A percentile compares a stretch with the other conserved stretches of the same genome.
These are phyloP conservation scores for Charanyca ferruginea DNA, from an alignment of 2,888 invertebrate genomes.

Conservation along the genomic window DNA sequence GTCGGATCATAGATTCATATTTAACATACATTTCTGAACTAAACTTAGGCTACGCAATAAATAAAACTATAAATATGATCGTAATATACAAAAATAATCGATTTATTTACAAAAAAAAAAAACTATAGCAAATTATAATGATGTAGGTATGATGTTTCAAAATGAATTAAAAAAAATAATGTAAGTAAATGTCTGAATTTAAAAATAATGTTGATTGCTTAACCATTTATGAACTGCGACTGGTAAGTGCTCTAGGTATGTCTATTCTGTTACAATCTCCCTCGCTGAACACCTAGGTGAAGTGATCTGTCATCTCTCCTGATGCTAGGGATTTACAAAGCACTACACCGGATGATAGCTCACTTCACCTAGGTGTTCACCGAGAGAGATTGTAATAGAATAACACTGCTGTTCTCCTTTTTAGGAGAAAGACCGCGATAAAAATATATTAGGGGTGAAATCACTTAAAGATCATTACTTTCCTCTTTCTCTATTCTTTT, in stretches of 20 bases:
- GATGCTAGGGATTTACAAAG: too few relatives aligned
- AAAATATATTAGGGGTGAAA: background rate
- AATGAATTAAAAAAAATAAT: slow-evolving; percentile 56
- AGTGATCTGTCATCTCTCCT: too few relatives aligned
- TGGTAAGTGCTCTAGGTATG: slow-evolving; percentile 1
- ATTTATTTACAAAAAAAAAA: slow-evolving; percentile 65
- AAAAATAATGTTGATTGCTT: slow-evolving; percentile 32
- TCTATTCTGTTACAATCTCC: too few relatives aligned
- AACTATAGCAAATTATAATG: slow-evolving; percentile 51
- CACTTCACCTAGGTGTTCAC: too few relatives aligned
- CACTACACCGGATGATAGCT: too few relatives aligned
- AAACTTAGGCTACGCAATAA: slow-evolving; percentile 60
- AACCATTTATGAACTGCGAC: slow-evolving; percentile 11
- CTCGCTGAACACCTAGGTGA: too few relatives aligned
- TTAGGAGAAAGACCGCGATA: slow-evolving; percentile 9
- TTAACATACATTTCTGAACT: slow-evolving; percentile 29
- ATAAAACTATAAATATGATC: slow-evolving; percentile 65
- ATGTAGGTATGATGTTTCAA: slow-evolving; percentile 21
- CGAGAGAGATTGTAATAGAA: too few relatives aligned
- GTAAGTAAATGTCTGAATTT: slow-evolving; percentile 21
- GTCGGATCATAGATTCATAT: slow-evolving; percentile 26
- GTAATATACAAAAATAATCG: slow-evolving; percentile 68
- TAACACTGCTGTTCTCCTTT: too few relatives aligned
- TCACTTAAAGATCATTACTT: too few relatives aligned
- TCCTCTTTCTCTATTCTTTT: too few relatives aligned